Percentiles rank a stretch among this genome's conserved stretches.
Conservation (phyloP, 2,888 invertebrate genomes). For the Rhingia campestris region DNA sequence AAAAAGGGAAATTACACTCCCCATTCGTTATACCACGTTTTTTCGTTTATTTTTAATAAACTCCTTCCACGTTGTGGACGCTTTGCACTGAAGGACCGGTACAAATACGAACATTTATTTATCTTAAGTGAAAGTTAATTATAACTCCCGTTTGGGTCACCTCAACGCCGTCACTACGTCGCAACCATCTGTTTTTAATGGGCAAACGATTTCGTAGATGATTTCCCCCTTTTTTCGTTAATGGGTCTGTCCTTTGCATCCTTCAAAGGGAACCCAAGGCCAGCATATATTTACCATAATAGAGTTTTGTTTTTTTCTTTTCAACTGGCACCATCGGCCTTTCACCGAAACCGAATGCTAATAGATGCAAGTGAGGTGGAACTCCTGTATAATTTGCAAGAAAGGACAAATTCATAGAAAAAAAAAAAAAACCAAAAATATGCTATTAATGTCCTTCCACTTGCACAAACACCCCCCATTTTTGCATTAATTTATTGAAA, state of each 20-base stretch:
- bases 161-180: slow-evolving; percentile 11
- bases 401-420: not conserved
- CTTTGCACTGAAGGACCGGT: slow-evolving; percentile 1
- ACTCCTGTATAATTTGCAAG: slow-evolving; percentile 40
- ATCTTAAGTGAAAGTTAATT: slow-evolving; percentile 72
- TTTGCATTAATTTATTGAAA: slow-evolving; percentile 58
- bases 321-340: not conserved
- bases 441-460: slow-evolving; percentile 48
- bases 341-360: slow-evolving; percentile 32
- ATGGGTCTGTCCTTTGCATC: slow-evolving; percentile 57
- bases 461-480: slow-evolving; percentile 31
- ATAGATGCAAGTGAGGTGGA: slow-evolving; percentile 52
- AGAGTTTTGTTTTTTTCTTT: slow-evolving; percentile 6
- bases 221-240: slow-evolving; percentile 50
- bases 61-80: not conserved
- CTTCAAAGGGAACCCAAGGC: slow-evolving; percentile 40
- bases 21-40: slow-evolving; percentile 32
- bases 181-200: slow-evolving; percentile 69
- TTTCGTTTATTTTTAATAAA: slow-evolving; percentile 33
- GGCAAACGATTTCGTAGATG: slow-evolving; percentile 61
- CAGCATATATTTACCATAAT: slow-evolving; percentile 46
- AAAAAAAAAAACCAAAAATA: slow-evolving; percentile 30
- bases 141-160: slow-evolving; percentile 21
- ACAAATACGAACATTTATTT: slow-evolving; percentile 64
- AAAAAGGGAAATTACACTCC: slow-evolving; percentile 15